Base-by-base conservation (phyloP, 2,888 invertebrate species). In the Coecobrya sp. region DNA sequence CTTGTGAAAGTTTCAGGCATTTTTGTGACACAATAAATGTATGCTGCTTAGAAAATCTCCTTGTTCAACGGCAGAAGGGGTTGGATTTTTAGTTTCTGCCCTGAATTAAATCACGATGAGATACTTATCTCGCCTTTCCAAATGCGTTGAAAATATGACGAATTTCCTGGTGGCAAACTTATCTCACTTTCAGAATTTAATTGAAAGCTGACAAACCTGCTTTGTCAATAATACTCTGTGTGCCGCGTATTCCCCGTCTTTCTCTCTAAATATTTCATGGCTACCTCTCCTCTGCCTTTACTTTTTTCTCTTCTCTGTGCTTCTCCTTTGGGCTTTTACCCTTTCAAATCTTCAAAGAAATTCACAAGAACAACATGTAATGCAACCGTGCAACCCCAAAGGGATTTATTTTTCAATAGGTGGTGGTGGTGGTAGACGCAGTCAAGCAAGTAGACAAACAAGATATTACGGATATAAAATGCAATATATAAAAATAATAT, bases 321-420 rank as follows among this genome's bases (percentile, higher is more conserved):
- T 81, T 81, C 27, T 22, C 89, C 65, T 84, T 11, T 36, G 65
- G 65, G 65, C 36, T 85, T 85, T 85, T 65, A 82, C 85, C 65
- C 65, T 68, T 85, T 85, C 85, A 79, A 45, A 82, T 82, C 89
- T 82, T 82, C 89, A 89, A 89, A 82, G 82, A 84, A 89, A 70
- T 81, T 82, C 30, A 52, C 30, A 70, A 70, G 36, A 84, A 89
- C 68, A 89, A 82, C 82, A 52, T 89, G 89, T 82, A 89, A 89
- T 76, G 68, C 76, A 68, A 73, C 82, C 62, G 59, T 76, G 81
- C 70, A 89, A 65, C 89, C 89, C 89, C 89, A 82, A 52, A 82
- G 89, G 89, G 89, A 89, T 89, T 89, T 89, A 89, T 82, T 89
- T 89, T 68, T 82, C 89, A 89, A 89, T 89, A 84, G 73, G 73